Evolutionary conservation across 2,888 invertebrate species (phyloP).

Genomic region (Monoplex corrugatus): DNA sequence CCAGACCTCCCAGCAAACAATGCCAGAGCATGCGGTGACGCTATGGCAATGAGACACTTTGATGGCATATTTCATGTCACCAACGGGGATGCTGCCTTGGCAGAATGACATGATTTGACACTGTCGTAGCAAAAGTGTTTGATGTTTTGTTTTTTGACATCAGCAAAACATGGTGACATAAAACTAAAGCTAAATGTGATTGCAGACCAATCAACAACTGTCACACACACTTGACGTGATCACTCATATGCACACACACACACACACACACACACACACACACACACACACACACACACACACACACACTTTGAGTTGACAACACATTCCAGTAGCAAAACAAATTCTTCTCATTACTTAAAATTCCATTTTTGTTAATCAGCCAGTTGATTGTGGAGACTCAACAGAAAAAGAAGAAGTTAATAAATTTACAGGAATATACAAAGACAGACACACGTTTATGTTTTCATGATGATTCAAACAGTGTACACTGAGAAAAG

Average conservation of each 20-base stretch:
- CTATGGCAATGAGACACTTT: not conserved
- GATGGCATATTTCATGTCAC: conserved; percentile 10
- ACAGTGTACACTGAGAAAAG: no score
- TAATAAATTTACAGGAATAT: no score
- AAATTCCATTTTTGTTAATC: no score
- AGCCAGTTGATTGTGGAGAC: no score
- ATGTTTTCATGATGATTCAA: no score
- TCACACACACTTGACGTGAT: not conserved
- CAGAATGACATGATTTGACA: not conserved
- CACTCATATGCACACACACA: not conserved
- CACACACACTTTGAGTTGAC: not conserved
- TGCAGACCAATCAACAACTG: not conserved
- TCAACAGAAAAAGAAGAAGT: no score
- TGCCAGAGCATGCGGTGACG: not conserved
- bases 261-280: not conserved
- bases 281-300: conserved; percentile 17
- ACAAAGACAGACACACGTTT: no score
- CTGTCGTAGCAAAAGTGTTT: not conserved
- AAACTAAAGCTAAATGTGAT: not conserved
- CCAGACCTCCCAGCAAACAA: not conserved
- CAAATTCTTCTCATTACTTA: no score
- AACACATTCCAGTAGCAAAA: not conserved
- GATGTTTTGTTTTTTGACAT: not conserved
- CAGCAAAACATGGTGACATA: not conserved
- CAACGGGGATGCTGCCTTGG: not conserved